Percentiles rank a stretch among this genome's conserved stretches.
Conservation (phyloP, 2,797 vertebrate genomes). For the Enteromius thamalakanensis region DNA sequence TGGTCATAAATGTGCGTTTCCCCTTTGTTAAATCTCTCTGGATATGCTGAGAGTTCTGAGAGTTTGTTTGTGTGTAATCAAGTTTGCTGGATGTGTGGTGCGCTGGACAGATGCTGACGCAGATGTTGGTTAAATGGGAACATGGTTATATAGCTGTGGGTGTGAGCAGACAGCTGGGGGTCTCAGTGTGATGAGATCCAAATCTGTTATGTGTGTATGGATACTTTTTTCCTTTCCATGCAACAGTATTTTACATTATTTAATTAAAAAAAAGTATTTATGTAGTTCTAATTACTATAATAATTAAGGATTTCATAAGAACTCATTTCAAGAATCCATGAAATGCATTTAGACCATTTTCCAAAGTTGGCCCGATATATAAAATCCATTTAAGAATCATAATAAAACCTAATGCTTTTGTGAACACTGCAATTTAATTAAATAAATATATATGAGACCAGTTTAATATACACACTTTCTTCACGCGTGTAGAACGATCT, state of each 20-base stretch:
- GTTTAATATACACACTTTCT: too few relatives aligned
- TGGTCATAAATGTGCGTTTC: neutral
- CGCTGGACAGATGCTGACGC: neutral
- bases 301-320: too few relatives aligned
- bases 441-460: too few relatives aligned
- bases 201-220: neutral
- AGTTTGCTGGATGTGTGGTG: neutral
- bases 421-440: too few relatives aligned
- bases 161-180: slow-evolving; percentile 12
- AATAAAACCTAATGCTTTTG: too few relatives aligned
- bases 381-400: neutral
- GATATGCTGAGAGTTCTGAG: too few relatives aligned
- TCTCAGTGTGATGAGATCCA: neutral
- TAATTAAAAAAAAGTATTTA: neutral
- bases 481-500: too few relatives aligned
- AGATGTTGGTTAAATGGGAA: slow-evolving; percentile 2
- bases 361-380: neutral
- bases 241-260: neutral
- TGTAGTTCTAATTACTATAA: neutral
- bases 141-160: neutral
- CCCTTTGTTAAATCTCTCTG: neutral
- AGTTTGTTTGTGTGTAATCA: neutral
- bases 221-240: neutral
- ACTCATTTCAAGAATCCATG: too few relatives aligned
- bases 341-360: too few relatives aligned